Base-by-base conservation (phyloP, 2,113 vertebrate species). In the Tupaia tana region DNA sequence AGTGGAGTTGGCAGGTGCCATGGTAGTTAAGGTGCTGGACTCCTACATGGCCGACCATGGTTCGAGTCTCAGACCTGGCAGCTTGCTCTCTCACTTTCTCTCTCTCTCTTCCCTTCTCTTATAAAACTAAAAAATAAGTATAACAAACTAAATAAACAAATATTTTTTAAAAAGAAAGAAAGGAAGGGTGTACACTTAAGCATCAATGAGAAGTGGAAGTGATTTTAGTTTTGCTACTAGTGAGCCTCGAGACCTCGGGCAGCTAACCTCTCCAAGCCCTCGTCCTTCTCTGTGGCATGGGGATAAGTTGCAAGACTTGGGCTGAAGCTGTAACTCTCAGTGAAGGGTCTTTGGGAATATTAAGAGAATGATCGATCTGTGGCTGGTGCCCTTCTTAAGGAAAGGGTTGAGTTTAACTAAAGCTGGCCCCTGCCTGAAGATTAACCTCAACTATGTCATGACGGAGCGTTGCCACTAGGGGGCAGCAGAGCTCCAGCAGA, bases 401-500 rank as follows among this genome's bases (percentile, higher is more conserved):
- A 0, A 70, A 74, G 31, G 1, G 52, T 56, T 25, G 31, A 27
- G 13, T 74, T 71, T 2, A 89, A n/a, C 1, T 20, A 10, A 15
- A 52, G 1, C 73, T 4, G 24, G 25, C 18, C 27, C 18, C 54
- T 2, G 31, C 71, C 6, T 0, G 34, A 22, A 22, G 7, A 58
- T 22, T 0, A n/a, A 63, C 59, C 43, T 43, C 6, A 4, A 15
- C 25, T 13, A 9, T 15, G 90, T 92, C 52, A 66, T 93, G n/a
- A 13, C 20, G 13, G n/a, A 29, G 8, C 0, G 0, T 27, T 2
- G 64, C 93, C 97, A 95, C 90, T 24, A 96, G 96, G 94, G 95
- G 96, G 94, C 89, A 96, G 96, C 95, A 97, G 96, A 97, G 86
- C 79, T 56, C 93, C 94, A 89, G 96, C 59, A 74, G 92, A 90